phyloP scores from a whole-genome alignment of 2,888 invertebrate genomes.

The Anthrax anthrax region DNA sequence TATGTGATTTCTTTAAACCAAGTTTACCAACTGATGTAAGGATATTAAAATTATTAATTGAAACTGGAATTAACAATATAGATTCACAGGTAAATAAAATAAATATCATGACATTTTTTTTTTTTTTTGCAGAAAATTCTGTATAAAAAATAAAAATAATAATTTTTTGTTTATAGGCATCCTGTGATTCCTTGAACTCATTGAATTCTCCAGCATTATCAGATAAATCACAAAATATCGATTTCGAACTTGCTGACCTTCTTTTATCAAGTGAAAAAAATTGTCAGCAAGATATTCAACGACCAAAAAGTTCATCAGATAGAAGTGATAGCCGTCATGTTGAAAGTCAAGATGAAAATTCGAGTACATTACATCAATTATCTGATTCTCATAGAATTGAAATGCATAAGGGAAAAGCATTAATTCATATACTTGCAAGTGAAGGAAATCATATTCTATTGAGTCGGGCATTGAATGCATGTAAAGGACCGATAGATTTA shows the following conservation, averaged over 20 bases:
- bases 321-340: slow-evolving; percentile 27
- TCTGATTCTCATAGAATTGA: slow-evolving; percentile 34
- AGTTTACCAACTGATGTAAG: slow-evolving; percentile 54
- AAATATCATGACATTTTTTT: neutral
- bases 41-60: slow-evolving; percentile 54
- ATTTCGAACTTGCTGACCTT: slow-evolving; percentile 33
- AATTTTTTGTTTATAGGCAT: slow-evolving; percentile 17
- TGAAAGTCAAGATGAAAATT: slow-evolving; percentile 32
- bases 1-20: slow-evolving; percentile 40
- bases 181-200: slow-evolving; percentile 28
- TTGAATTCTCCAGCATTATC: slow-evolving; percentile 33
- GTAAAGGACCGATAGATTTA: slow-evolving; percentile 36
- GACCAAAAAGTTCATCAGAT: slow-evolving; percentile 31
- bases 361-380: slow-evolving; percentile 29
- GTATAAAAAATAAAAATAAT: neutral
- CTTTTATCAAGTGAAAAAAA: slow-evolving; percentile 32
- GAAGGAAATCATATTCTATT: slow-evolving; percentile 58
- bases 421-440: slow-evolving; percentile 61
- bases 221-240: slow-evolving; percentile 33
- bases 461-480: slow-evolving; percentile 47
- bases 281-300: slow-evolving; percentile 29
- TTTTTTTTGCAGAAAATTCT: too few species aligned
- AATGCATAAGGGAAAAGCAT: slow-evolving; percentile 45
- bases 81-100: slow-evolving; percentile 22
- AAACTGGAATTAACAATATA: slow-evolving; percentile 51